These are phyloP conservation scores for Leptoclinus maculatus DNA, from an alignment of 2,797 vertebrate genomes.

Conservation along the genomic window DNA sequence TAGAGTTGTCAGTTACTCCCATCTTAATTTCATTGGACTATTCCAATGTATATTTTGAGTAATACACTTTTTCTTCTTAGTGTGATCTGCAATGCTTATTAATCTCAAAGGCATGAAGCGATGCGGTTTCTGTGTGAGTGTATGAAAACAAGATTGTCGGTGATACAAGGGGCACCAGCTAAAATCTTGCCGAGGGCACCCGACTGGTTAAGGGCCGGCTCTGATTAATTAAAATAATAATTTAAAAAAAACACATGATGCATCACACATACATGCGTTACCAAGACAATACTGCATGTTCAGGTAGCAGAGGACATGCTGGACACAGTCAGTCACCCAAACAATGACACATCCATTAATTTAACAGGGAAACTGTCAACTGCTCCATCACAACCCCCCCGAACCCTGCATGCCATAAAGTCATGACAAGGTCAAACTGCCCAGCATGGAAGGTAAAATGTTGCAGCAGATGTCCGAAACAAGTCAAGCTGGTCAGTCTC, in stretches of 20 bases:
- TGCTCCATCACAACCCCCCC: not conserved
- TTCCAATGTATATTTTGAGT: not conserved
- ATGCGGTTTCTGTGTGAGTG: not conserved
- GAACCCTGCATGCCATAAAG: not conserved
- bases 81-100: too few relatives aligned
- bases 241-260: not conserved
- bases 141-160: not conserved
- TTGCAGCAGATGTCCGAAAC: conserved; percentile 1
- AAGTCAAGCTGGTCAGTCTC: conserved; percentile 1
- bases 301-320: not conserved
- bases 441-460: not conserved
- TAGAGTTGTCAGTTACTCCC: not conserved
- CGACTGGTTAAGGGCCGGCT: not conserved
- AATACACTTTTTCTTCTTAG: too few relatives aligned
- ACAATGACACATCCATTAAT: not conserved
- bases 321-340: not conserved
- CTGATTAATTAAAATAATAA: not conserved
- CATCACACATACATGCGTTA: not conserved
- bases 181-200: not conserved
- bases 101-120: not conserved
- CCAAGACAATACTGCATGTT: not conserved
- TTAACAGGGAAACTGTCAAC: not conserved
- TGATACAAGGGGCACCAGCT: not conserved
- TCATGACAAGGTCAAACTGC: not conserved
- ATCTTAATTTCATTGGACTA: not conserved